Evolutionary conservation across 37 sponge, comb jelly and placozoan species (phyloP).

Genomic region (Cliona cf. orientalis): DNA sequence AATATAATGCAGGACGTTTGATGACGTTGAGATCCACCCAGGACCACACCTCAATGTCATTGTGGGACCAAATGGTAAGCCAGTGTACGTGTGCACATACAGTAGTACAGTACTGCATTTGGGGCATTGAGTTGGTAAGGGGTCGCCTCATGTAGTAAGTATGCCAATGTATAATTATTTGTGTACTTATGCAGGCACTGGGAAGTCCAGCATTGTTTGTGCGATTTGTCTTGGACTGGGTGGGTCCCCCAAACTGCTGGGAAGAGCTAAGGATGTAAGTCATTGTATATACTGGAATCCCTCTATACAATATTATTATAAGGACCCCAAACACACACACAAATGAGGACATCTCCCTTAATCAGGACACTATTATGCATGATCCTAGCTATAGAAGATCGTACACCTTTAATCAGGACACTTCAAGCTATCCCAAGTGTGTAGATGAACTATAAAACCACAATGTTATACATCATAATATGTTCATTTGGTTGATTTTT

Average conservation of each 20-base stretch:
- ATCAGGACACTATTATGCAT: too few species aligned
- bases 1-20: slow-evolving; percentile 97
- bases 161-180: not conserved
- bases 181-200: slow-evolving; percentile 69
- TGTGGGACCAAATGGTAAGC: slow-evolving; percentile 93
- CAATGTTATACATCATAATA: too few species aligned
- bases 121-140: too few species aligned
- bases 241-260: slow-evolving; percentile 80
- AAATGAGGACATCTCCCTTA: too few species aligned
- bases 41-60: slow-evolving; percentile 89
- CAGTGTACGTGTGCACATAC: not conserved
- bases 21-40: slow-evolving; percentile 78
- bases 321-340: too few species aligned
- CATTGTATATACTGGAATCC: not conserved
- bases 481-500: too few species aligned
- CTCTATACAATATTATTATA: slow-evolving; percentile 1
- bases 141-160: too few species aligned
- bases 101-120: not conserved
- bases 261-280: slow-evolving; percentile 93
- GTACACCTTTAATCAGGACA: too few species aligned
- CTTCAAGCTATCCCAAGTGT: too few species aligned
- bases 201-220: slow-evolving; percentile 98
- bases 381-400: too few species aligned
- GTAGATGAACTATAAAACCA: too few species aligned
- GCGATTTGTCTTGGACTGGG: slow-evolving; percentile 96